Conservation (phyloP, 2,113 vertebrate species). For the Callorhinus ursinus region DNA sequence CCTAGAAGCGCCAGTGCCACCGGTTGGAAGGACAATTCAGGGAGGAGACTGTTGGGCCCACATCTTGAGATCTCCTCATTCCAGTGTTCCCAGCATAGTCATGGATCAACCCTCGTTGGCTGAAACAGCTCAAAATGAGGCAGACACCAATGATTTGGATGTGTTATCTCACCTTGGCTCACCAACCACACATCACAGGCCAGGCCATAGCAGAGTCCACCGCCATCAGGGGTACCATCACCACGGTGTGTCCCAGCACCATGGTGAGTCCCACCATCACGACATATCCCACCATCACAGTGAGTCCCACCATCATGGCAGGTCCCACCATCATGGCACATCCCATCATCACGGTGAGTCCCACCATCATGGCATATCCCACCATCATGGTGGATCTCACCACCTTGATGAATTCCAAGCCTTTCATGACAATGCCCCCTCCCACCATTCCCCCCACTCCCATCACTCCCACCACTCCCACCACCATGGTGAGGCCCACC, state of each 20-base stretch:
- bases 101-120: neutral
- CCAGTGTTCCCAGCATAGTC: neutral
- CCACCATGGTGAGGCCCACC: neutral
- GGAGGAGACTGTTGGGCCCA: neutral
- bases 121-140: neutral
- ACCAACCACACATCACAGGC: neutral
- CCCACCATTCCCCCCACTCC: neutral
- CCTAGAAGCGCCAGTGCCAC: neutral
- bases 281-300: neutral
- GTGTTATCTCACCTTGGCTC: neutral
- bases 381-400: neutral
- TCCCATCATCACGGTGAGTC: neutral
- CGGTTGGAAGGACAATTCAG: neutral
- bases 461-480: neutral
- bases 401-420: neutral
- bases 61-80: neutral
- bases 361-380: neutral
- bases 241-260: accelerated
- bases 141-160: neutral
- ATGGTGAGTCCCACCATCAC: neutral
- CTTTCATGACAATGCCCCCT: neutral
- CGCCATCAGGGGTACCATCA: neutral
- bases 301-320: neutral
- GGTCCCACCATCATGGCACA: neutral
- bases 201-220: accelerated